Evolutionary conservation across 2,888 invertebrate genomes (phyloP), one percentile per base, ranked within the genome.

Genomic region (Ophonus ardosiacus): DNA sequence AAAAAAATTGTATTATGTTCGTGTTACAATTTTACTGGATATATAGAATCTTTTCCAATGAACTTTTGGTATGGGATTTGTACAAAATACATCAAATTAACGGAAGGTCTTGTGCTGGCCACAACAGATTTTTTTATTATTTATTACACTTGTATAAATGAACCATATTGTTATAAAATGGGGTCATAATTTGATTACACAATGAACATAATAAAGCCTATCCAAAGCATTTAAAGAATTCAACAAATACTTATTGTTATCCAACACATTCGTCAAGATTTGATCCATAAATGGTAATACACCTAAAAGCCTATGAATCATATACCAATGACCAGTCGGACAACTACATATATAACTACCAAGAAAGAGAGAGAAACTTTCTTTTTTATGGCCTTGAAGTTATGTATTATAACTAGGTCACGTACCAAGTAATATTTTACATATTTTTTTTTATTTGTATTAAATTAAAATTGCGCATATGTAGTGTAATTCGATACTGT

Each of bases 351-450:
- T n/a, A n/a, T n/a, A n/a, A n/a, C 18, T 38, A 68, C 15, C 18
- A 3, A 38, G 68, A 68, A 38, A 68, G 17, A 40, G 68, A 68
- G n/a, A 13, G 40, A 63, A 24, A 8, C 63, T 24, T 68, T 68
- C 68, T 68, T 68, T 18, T 7, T 6, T 65, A 68, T 68, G 68
- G 38, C 68, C 68, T 68, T 68, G 68, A 68, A 15, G 40, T 63
- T 59, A 63, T 24, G 13, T 38, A 68, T 63, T 7, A 24, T 68
- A 68, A 68, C 68, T 68, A 17, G 68, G 68, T 68, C 68, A 68
- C 15, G 68, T 40, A 68, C 68, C 38, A 68, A 31, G 38, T 68
- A 68, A 68, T 40, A 68, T n/a, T 65, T 65, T 21, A 68, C 68
- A 40, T 17, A 40, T 38, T 13, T 15, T 13, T 15, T 24, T 63